phyloP scores from a whole-genome alignment of 2,888 invertebrate species.

The Cenopis cana region DNA sequence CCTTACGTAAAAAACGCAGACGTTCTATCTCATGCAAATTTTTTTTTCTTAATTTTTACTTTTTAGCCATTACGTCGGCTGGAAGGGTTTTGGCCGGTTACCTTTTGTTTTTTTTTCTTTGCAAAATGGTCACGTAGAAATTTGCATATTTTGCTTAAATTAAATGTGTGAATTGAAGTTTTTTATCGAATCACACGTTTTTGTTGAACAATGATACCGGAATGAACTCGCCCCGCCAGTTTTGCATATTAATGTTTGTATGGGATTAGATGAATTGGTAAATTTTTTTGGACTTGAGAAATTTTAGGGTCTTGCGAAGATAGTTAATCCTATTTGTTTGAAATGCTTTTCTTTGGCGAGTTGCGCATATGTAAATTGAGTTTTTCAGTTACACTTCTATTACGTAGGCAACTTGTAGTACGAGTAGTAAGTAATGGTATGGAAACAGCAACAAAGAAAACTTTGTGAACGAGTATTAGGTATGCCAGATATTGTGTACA shows the following conservation, averaged over 20 bases:
- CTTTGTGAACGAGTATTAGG: too few relatives aligned
- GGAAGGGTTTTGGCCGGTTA: conserved; percentile 78
- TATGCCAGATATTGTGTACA: too few relatives aligned
- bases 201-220: conserved; percentile 67
- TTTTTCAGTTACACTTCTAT: conserved; percentile 16
- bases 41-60: conserved; percentile 72
- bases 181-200: conserved; percentile 80
- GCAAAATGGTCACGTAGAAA: conserved; percentile 82
- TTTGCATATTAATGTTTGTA: conserved; percentile 69
- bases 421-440: neutral
- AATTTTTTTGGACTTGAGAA: conserved; percentile 59
- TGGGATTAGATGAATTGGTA: conserved; percentile 59
- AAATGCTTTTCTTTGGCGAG: conserved; percentile 24
- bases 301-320: conserved; percentile 16
- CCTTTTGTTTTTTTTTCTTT: conserved; percentile 79
- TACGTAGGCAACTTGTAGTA: neutral
- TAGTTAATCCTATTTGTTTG: conserved; percentile 40
- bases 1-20: conserved; percentile 63
- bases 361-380: conserved; percentile 36
- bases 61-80: conserved; percentile 74
- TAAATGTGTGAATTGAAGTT: conserved; percentile 71
- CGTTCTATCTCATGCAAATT: conserved; percentile 73
- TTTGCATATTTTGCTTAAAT: conserved; percentile 82
- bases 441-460: too few relatives aligned
- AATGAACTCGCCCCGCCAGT: conserved; percentile 65